These are phyloP conservation scores for Brachypterus glaber DNA, from an alignment of 2,888 invertebrate species.

Conservation along the genomic window DNA sequence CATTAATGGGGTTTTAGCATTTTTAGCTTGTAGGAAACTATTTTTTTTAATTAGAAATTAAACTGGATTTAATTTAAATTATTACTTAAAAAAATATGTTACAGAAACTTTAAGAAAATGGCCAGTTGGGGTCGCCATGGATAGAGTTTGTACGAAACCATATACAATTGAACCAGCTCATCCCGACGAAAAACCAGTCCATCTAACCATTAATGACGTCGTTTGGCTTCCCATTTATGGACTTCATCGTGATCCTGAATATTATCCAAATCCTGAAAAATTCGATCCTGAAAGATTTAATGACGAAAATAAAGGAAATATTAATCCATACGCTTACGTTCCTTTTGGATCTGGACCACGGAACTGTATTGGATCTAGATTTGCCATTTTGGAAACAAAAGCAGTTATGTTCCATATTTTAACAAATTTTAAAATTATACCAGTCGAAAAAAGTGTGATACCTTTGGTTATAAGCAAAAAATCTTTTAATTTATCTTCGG, in stretches of 20 bases:
- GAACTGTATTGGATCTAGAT: slow-evolving; percentile 48
- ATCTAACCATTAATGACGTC: slow-evolving; percentile 19
- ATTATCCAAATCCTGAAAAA: too few species aligned
- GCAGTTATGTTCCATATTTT: too few species aligned
- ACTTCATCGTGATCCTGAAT: slow-evolving; percentile 26
- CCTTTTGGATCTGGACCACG: slow-evolving; percentile 45
- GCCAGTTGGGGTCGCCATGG: slow-evolving; percentile 19
- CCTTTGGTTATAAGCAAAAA: too few species aligned
- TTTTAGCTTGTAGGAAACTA: too few species aligned
- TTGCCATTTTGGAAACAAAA: slow-evolving; percentile 29
- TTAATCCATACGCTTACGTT: slow-evolving; percentile 36
- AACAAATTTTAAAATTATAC: slow-evolving; percentile 23
- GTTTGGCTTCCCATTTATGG: slow-evolving; percentile 22
- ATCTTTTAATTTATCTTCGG: too few species aligned
- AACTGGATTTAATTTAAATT: too few species aligned
- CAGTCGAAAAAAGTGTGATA: slow-evolving; percentile 24
- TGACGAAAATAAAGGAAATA: slow-evolving; percentile 45
- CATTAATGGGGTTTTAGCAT: too few species aligned
- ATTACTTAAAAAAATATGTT: too few species aligned
- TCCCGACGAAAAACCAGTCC: slow-evolving; percentile 20
- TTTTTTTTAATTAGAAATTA: too few species aligned
- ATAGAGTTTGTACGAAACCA: too few species aligned
- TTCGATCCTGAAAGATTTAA: slow-evolving; percentile 36
- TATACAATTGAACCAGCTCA: too few species aligned
- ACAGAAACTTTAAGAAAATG: slow-evolving; percentile 27